Percentiles rank a stretch among this genome's conserved stretches.
phyloP scores from a whole-genome alignment of 2,888 invertebrate species.

The Apamea anceps region DNA sequence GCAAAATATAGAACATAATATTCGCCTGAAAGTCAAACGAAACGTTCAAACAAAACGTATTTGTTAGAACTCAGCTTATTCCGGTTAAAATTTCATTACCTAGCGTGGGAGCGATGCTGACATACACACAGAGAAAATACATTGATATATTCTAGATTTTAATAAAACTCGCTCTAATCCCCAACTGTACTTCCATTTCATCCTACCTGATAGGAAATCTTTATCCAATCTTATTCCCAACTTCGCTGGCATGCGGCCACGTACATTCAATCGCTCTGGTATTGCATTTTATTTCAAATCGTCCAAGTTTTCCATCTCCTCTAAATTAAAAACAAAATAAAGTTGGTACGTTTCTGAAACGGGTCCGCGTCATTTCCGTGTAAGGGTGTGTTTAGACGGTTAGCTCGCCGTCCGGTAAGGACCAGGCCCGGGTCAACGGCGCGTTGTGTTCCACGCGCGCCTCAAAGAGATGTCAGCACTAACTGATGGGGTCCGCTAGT shows the following conservation, averaged over 20 bases:
- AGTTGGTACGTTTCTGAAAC: conserved; percentile 7
- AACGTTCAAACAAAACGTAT: not conserved
- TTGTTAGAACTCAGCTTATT: conserved; percentile 2
- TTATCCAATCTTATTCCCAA: conserved; percentile 27
- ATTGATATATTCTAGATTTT: conserved; percentile 12
- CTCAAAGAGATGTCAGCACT: too few species aligned
- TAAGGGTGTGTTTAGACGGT: not conserved
- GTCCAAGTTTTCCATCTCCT: conserved; percentile 35
- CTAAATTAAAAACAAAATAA: conserved; percentile 22
- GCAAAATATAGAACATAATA: not conserved
- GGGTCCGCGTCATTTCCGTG: conserved; percentile 32
- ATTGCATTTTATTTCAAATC: conserved; percentile 44
- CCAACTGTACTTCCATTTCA: conserved; percentile 18
- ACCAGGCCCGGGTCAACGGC: too few species aligned
- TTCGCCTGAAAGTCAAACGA: not conserved
- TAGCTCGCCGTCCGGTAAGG: too few species aligned
- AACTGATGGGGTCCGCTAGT: too few species aligned
- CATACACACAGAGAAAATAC: conserved; percentile 18
- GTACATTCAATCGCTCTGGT: conserved; percentile 32
- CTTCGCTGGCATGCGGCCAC: conserved; percentile 44
- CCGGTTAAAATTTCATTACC: not conserved
- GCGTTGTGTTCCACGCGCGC: too few species aligned
- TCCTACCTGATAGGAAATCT: conserved; percentile 8
- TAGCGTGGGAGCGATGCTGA: not conserved
- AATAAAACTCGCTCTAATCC: conserved; percentile 27